Conservation (phyloP, 1,140 invertebrate genomes). For the Aporrectodea caliginosa region DNA sequence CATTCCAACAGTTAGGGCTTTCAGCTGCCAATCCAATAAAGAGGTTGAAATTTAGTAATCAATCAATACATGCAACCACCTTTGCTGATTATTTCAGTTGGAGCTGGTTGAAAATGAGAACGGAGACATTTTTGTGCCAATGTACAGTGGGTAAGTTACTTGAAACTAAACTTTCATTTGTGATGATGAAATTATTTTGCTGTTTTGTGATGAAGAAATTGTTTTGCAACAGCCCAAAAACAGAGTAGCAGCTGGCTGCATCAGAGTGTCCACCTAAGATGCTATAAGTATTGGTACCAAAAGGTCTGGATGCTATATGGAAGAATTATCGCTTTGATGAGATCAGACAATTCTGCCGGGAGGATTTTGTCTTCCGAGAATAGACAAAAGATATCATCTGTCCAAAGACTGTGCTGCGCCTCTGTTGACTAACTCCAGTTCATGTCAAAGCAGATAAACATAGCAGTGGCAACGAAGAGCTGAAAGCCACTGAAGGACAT, state of each 20-base stretch:
- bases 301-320: conserved; percentile 15
- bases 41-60: too few relatives aligned
- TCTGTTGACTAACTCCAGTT: too few relatives aligned
- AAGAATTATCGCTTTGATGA: conserved; percentile 23
- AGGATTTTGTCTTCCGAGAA: too few relatives aligned
- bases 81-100: too few relatives aligned
- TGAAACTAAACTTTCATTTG: conserved; percentile 31
- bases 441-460: too few relatives aligned
- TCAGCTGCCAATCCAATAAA: too few relatives aligned
- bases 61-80: too few relatives aligned
- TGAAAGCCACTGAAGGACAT: too few relatives aligned
- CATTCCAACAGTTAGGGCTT: too few relatives aligned
- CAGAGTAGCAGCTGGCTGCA: conserved; percentile 3
- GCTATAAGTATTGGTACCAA: conserved; percentile 9
- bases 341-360: conserved; percentile 25
- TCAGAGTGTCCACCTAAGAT: background rate
- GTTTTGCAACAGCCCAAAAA: conserved; percentile 17
- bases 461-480: too few relatives aligned
- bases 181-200: conserved; percentile 33
- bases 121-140: conserved; percentile 29
- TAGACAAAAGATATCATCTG: conserved; percentile 19
- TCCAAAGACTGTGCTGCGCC: background rate
- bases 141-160: conserved; percentile 34
- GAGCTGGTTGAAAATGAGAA: conserved; percentile 22
- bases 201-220: conserved; percentile 21